Evolutionary conservation across 2,888 invertebrate species (phyloP), one percentile per base, ranked within the genome.

Genomic region (Lithophane semibrunnea): DNA sequence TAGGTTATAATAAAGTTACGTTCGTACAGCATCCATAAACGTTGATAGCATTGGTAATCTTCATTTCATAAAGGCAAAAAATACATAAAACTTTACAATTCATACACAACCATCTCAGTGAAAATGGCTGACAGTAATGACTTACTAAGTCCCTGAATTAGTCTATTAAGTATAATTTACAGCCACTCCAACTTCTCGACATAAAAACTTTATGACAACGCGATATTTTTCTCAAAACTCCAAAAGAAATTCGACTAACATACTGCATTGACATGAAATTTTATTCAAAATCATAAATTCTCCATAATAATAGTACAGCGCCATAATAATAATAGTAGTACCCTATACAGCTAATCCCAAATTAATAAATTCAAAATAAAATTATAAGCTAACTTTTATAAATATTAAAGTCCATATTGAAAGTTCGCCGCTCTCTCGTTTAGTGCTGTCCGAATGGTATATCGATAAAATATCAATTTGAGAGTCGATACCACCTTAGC

Each of bases 381-480:
- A 88, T 91, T 87, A 86, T 85, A 85, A 82, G 83, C 80, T 74
- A 77, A 83, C 79, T 88, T 90, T 63, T 88, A 88, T 88, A 86
- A 88, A 84, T 86, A 87, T 80, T 76, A 85, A 80, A 83, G 68
- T 79, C 79, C 82, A 81, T 73, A 79, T 85, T 90, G 87, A 89
- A 90, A 87, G 85, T 85, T 88, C 79, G 82, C 86, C 87, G 87
- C 85, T 88, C 80, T 86, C 80, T 75, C 79, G 82, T 87, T 90
- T 86, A 88, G 89, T 86, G 86, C 73, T 84, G 87, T 71, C 78
- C 83, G 67, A 77, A 77, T 75, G 65, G 74, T 67, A 76, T 89
- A 89, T 91, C 92, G 91, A 93, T 93, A 93, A 93, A 93, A 91
- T 94, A 93, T 93, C 91, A 92, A 94, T 94, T 94, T 91, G 90